Percentiles rank a stretch among this genome's conserved stretches.
phyloP scores from a whole-genome alignment of 2,797 vertebrate species.

The Aplochiton taeniatus region DNA sequence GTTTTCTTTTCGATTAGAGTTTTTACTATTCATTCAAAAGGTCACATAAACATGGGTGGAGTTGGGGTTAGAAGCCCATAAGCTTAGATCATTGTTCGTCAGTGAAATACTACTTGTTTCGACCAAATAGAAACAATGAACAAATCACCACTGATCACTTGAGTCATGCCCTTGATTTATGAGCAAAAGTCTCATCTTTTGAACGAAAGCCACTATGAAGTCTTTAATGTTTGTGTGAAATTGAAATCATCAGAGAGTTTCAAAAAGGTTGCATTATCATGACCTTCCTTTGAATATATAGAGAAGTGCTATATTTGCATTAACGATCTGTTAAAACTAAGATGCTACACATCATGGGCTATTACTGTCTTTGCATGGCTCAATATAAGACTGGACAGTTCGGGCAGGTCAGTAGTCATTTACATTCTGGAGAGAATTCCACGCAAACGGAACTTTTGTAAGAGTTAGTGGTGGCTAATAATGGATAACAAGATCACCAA shows the following conservation, averaged over 20 bases:
- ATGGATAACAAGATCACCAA: conserved; percentile 64
- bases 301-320: conserved; percentile 35
- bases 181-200: conserved; percentile 10
- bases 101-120: background rate
- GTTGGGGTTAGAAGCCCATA: too few relatives aligned
- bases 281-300: conserved; percentile 15
- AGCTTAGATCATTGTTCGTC: too few relatives aligned
- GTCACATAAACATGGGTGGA: too few relatives aligned
- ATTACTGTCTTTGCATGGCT: conserved; percentile 2
- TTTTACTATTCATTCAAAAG: too few relatives aligned
- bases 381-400: conserved; percentile 18
- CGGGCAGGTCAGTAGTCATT: background rate
- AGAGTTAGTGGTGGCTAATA: background rate
- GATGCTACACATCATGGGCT: background rate
- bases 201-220: conserved; percentile 6
- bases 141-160: conserved; percentile 3
- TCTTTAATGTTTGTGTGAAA: conserved; percentile 5
- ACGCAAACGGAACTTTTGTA: background rate
- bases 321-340: conserved; percentile 30
- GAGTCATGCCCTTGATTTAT: background rate
- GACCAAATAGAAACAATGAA: background rate
- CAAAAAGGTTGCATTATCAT: conserved; percentile 13
- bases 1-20: too few relatives aligned
- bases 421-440: background rate
- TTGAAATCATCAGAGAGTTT: conserved; percentile 20